Base-by-base conservation (phyloP, 1,140 invertebrate genomes). In the Monomorium pharaonis region DNA sequence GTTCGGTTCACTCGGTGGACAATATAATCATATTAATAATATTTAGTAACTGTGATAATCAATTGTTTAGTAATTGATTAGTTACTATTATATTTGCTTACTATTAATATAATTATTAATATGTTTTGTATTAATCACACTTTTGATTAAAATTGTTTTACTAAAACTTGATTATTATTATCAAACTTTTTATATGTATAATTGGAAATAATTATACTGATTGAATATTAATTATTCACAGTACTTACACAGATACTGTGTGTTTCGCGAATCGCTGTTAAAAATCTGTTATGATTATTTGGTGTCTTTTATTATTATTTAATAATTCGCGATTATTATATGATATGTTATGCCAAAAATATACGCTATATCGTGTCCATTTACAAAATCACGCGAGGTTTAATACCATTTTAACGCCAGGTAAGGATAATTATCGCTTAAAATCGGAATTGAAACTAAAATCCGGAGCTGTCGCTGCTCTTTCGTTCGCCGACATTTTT, bases 401-500 rank as follows among this genome's bases (percentile, higher is more conserved):
- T 58, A 56, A 69, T 27, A 27, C 16, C 21, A 14, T 24, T 37
- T 37, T 16, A 65, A 78, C 6, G 42, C 9, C 24, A 6, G 4
- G 14, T 54, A 37, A 16, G 27, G n/a, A 21, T 24, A 44, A 70
- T 81, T 72, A 70, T 7, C 21, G 21, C 4, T 42, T 44, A 65
- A 18, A 37, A 49, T 44, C 47, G 77, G 5, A 16, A n/a, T 70
- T 37, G 24, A 10, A 42, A 44, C 18, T 42, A 47, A n/a, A 80
- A 87, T 47, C 21, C 51, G 51, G 33, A 54, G 10, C 30, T 44
- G n/a, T 37, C 21, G 33, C 16, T n/a, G 27, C 21, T 49, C 33
- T 65, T 54, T 49, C 27, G 49, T 42, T 49, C 33, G 16, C 2
- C 24, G 77, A 33, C 69, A 75, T 88, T 89, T 89, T 88, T 80